phyloP scores from a whole-genome alignment of 2,113 vertebrate genomes.

The Dromaius novaehollandiae region DNA sequence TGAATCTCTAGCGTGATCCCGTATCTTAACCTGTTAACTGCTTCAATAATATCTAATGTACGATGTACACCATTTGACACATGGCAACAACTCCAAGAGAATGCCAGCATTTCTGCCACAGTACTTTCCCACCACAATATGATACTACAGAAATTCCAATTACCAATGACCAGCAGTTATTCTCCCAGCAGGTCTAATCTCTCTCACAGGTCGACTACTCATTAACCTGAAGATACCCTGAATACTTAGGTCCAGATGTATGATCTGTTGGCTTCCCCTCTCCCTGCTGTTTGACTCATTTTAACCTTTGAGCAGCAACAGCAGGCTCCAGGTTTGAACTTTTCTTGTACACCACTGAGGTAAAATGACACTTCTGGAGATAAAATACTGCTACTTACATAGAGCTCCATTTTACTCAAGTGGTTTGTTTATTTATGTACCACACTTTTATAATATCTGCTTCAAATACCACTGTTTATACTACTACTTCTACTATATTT shows the following conservation, averaged over 20 bases:
- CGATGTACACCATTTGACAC: rapidly evolving
- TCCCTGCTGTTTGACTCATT: neutral
- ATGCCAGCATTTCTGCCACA: neutral
- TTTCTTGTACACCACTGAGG: neutral
- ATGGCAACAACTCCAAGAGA: neutral
- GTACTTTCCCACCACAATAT: rapidly evolving
- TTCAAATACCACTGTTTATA: neutral
- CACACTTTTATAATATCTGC: neutral
- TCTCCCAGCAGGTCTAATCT: neutral
- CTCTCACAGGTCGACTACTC: neutral
- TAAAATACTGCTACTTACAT: neutral
- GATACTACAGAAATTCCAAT: no score
- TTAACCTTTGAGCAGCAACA: neutral
- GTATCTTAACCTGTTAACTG: neutral
- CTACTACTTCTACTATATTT: neutral
- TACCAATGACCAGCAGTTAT: neutral
- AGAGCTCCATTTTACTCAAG: neutral
- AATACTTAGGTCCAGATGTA: neutral
- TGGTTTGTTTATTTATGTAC: rapidly evolving
- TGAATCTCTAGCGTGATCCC: neutral
- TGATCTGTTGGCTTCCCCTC: neutral
- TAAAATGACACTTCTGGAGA: neutral
- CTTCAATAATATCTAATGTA: neutral
- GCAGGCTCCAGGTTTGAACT: neutral
- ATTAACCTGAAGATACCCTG: neutral